Conservation (phyloP, 2,797 vertebrate genomes). For the Rhinogobio ventralis region DNA sequence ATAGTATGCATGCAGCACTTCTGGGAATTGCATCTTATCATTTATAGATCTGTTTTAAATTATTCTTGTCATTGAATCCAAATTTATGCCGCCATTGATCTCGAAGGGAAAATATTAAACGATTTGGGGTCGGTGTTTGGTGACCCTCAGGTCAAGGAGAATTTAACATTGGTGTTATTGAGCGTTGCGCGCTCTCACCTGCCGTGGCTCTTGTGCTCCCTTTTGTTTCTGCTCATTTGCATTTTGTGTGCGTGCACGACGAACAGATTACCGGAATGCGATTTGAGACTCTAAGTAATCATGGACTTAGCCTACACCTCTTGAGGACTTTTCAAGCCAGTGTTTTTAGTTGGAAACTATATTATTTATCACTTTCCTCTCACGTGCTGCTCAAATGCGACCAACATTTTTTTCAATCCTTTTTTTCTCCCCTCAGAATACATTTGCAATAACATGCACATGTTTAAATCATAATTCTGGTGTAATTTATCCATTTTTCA, state of each 20-base stretch:
- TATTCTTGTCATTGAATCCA: slow-evolving; percentile 98
- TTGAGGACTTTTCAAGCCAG: slow-evolving; percentile 49
- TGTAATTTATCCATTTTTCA: background rate
- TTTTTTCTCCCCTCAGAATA: background rate
- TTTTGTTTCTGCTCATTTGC: slow-evolving; percentile 66
- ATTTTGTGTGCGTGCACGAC: slow-evolving; percentile 53
- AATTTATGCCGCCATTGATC: slow-evolving; percentile 99
- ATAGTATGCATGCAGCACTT: slow-evolving; percentile 80
- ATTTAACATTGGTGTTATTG: slow-evolving; percentile 98
- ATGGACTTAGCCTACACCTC: slow-evolving; percentile 27
- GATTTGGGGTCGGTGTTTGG: slow-evolving; percentile 95
- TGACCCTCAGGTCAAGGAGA: slow-evolving; percentile 98
- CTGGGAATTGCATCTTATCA: slow-evolving; percentile 78
- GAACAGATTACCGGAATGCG: slow-evolving; percentile 50
- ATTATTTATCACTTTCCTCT: slow-evolving; percentile 18
- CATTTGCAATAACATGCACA: background rate
- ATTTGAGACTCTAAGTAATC: slow-evolving; percentile 52
- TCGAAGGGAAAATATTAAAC: slow-evolving; percentile 99
- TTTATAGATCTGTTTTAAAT: slow-evolving; percentile 99
- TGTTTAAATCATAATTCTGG: background rate
- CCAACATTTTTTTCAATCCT: slow-evolving; percentile 1
- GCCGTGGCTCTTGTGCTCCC: slow-evolving; percentile 69
- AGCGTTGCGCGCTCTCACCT: slow-evolving; percentile 88
- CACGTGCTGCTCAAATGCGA: background rate
- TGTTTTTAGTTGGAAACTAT: slow-evolving; percentile 40